A percentile compares a stretch with the other conserved stretches of the same genome.
Evolutionary conservation across 2,113 vertebrate genomes (phyloP).

Genomic region (Neodon shergylaensis): DNA sequence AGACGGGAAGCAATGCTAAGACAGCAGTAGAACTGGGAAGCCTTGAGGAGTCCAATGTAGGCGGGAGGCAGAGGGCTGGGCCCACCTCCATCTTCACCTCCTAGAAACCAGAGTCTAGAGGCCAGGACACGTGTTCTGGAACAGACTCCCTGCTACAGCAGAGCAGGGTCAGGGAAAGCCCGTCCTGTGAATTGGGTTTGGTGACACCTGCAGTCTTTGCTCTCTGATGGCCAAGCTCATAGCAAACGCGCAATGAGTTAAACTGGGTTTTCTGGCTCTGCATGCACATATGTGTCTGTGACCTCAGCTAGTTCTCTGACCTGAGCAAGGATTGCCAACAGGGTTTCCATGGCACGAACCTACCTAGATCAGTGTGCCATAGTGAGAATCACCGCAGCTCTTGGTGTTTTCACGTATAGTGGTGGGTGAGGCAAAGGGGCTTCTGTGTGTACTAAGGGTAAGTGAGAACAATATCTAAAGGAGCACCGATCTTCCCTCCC

Average conservation of each 20-base stretch:
- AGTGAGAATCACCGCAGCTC: neutral
- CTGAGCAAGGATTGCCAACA: neutral
- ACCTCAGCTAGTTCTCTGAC: constrained; percentile 1
- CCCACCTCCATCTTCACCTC: neutral
- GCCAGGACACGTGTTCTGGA: neutral
- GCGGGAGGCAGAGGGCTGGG: neutral
- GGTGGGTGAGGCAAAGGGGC: neutral
- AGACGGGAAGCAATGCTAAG: neutral
- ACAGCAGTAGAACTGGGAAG: neutral
- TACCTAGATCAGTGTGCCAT: neutral
- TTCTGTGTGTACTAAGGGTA: neutral
- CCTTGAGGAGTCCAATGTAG: neutral
- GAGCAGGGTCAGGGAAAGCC: neutral
- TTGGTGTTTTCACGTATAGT: neutral
- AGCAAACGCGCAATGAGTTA: neutral
- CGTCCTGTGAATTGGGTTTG: neutral
- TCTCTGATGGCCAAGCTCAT: constrained; percentile 1
- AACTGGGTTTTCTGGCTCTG: neutral
- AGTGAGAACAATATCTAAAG: neutral
- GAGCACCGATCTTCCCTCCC: neutral
- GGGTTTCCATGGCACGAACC: neutral
- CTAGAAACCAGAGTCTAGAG: neutral
- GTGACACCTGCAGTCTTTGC: neutral
- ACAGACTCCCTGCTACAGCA: neutral
- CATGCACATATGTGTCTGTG: fast-evolving